Evolutionary conservation across 2,888 invertebrate genomes (phyloP).

Genomic region (Dugesia japonica): DNA sequence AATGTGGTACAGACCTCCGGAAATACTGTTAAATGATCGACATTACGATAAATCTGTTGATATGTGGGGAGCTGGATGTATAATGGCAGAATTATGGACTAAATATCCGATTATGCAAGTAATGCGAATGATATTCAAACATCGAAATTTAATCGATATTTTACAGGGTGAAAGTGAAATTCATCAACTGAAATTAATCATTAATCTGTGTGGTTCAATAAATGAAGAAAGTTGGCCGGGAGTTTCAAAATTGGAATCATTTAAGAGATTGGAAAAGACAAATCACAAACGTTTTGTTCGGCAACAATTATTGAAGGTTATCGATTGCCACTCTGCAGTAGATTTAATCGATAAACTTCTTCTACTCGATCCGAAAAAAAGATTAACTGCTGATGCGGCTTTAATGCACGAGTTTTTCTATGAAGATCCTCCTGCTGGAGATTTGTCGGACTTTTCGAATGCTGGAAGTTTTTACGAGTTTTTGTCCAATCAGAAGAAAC

Average conservation of each 20-base stretch:
- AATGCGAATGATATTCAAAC: background rate
- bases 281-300: slow-evolving; percentile 43
- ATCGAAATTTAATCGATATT: background rate
- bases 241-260: slow-evolving; percentile 62
- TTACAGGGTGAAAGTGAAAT: slow-evolving; percentile 74
- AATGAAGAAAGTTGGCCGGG: slow-evolving; percentile 74
- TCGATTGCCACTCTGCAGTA: slow-evolving; percentile 54
- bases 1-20: slow-evolving; percentile 67
- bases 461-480: slow-evolving; percentile 20
- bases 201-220: slow-evolving; percentile 85
- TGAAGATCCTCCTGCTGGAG: slow-evolving; percentile 76
- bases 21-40: slow-evolving; percentile 53
- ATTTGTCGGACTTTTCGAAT: slow-evolving; percentile 39
- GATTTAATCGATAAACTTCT: slow-evolving; percentile 78
- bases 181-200: slow-evolving; percentile 79
- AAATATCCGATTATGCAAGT: slow-evolving; percentile 54
- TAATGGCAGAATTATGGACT: slow-evolving; percentile 99
- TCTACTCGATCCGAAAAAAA: slow-evolving; percentile 72
- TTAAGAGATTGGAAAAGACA: slow-evolving; percentile 53
- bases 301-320: slow-evolving; percentile 26
- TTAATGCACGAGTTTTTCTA: slow-evolving; percentile 95
- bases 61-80: slow-evolving; percentile 78
- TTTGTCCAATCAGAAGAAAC: background rate
- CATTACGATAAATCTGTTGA: slow-evolving; percentile 93
- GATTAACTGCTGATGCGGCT: slow-evolving; percentile 73